These are phyloP conservation scores for Aphodius sticticus DNA, from an alignment of 2,888 invertebrate genomes.

Conservation along the genomic window DNA sequence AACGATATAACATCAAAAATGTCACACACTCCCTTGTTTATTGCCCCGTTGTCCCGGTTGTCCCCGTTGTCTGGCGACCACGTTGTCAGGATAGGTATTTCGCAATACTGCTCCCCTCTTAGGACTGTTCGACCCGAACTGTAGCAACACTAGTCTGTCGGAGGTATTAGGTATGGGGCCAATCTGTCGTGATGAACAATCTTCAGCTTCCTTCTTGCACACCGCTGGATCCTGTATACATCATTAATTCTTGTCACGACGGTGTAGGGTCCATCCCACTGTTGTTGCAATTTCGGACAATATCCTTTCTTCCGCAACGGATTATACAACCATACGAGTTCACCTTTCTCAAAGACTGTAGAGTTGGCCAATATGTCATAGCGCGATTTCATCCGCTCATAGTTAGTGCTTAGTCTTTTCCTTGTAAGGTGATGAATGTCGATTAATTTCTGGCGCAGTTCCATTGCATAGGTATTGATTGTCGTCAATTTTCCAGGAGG, in stretches of 20 bases:
- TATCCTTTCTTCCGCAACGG: constrained; percentile 32
- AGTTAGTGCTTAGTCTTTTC: background rate
- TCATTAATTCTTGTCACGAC: constrained; percentile 38
- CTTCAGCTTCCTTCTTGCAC: constrained; percentile 31
- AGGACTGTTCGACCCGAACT: background rate
- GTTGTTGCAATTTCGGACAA: constrained; percentile 36
- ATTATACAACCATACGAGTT: constrained; percentile 38
- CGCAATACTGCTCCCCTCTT: background rate
- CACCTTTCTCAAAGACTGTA: background rate
- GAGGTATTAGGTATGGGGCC: constrained; percentile 22
- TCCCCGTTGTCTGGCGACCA: too few species aligned
- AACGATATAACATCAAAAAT: too few species aligned
- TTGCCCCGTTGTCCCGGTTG: too few species aligned
- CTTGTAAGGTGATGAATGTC: background rate
- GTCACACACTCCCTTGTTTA: too few species aligned
- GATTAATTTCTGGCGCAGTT: background rate
- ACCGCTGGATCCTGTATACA: constrained; percentile 36
- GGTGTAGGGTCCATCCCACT: constrained; percentile 39
- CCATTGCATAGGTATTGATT: background rate
- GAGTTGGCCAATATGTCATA: background rate
- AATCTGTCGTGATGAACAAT: constrained; percentile 38
- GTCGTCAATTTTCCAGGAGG: background rate
- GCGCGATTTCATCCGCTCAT: background rate
- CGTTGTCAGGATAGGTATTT: background rate
- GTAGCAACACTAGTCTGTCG: background rate